Base-by-base conservation (phyloP, 1,140 invertebrate genomes). In the Trypoxylus dichotomus region DNA sequence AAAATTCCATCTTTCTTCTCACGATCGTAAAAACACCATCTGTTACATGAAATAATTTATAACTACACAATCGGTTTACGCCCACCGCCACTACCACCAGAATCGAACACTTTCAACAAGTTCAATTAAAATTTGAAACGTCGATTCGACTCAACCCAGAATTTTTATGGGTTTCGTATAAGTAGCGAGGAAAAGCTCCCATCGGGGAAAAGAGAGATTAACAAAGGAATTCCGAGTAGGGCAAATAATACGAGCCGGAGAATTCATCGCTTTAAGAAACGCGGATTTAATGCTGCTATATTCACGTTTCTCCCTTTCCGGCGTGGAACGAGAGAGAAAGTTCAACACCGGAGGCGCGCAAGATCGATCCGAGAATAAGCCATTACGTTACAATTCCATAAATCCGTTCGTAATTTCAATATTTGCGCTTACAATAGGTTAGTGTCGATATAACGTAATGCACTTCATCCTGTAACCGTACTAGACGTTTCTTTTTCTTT, bases 361-460 rank as follows among this genome's bases (percentile, higher is more conserved):
- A 58, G 21, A 8, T 58, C 47, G 21, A 58, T 58, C 47, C 47
- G 15, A n/a, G 47, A 8, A 58, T 58, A 58, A 58, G 68, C 68
- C 29, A 71, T 71, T 71, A 71, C 29, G 68, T 13, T 27, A 32
- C 68, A 71, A 71, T 32, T 71, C 68, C 6, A 71, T 71, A 71
- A 71, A 71, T 71, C 68, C 68, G 24, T 71, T 71, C 68, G 68
- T 32, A 71, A 71, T 71, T 71, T 71, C 68, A 71, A 71, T 71
- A 71, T 71, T 71, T 71, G 68, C 68, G 68, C 68, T 0, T 27
- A 71, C 68, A 71, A 71, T 27, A 27, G 68, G 21, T 19, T 15
- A 71, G 29, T 32, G 68, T 71, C 68, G 68, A 71, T 71, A 71
- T 71, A 71, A 71, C 24, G 68, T 71, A 71, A 71, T 21, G 47